A percentile compares a stretch with the other conserved stretches of the same genome.
phyloP scores from a whole-genome alignment of 2,113 vertebrate species.

The Hyperopisus bebe region DNA sequence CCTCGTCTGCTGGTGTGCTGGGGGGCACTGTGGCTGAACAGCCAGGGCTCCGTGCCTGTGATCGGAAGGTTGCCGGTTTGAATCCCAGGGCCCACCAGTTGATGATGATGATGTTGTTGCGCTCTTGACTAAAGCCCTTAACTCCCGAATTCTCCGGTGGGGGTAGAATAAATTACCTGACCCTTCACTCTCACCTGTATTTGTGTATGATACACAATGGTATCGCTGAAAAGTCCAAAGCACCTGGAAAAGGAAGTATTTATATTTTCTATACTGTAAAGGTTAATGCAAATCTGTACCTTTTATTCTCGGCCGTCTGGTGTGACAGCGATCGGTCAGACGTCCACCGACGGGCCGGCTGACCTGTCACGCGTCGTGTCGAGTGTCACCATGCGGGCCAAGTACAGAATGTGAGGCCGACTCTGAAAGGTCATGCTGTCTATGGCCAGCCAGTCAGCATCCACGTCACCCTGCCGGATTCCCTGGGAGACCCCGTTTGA shows the following conservation, averaged over 20 bases:
- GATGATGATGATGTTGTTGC: background rate
- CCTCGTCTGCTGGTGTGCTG: background rate
- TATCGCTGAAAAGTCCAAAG: background rate
- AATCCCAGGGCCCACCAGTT: background rate
- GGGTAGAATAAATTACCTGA: background rate
- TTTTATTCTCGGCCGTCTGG: background rate
- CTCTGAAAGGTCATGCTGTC: slow-evolving; percentile 38
- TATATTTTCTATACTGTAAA: background rate
- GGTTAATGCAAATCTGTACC: background rate
- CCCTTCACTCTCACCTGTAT: background rate
- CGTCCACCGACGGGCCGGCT: background rate
- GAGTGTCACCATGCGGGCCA: background rate
- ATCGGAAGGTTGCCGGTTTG: background rate
- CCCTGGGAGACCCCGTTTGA: slow-evolving; percentile 32
- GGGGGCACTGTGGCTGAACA: background rate
- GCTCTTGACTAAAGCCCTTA: background rate
- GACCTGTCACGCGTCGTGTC: background rate
- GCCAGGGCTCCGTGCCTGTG: background rate
- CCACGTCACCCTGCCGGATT: slow-evolving; percentile 29
- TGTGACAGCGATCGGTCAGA: background rate
- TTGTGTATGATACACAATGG: background rate
- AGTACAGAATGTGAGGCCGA: slow-evolving; percentile 21
- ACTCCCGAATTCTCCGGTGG: background rate
- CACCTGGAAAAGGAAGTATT: background rate
- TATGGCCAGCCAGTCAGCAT: slow-evolving; percentile 14